Percentiles rank a stretch among this genome's conserved stretches.
Evolutionary conservation across 2,797 vertebrate genomes (phyloP).

Genomic region (Eospalax fontanierii): DNA sequence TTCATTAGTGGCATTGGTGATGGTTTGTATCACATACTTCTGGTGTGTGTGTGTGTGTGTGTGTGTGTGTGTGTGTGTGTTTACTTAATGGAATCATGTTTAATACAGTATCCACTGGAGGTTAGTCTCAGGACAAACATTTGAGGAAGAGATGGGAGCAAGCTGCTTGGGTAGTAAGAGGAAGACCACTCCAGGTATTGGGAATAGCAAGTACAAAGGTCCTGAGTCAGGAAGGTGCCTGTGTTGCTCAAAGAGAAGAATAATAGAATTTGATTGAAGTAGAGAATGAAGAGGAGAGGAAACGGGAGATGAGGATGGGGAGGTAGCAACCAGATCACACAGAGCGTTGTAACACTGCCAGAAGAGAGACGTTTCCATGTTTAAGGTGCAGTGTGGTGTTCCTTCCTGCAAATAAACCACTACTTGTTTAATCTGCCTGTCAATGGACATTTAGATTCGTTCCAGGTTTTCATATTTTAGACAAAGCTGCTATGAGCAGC

Average conservation of each 20-base stretch:
- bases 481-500: neutral
- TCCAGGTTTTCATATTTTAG: neutral
- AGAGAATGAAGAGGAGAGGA: neutral
- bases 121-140: neutral
- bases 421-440: neutral
- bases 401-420: neutral
- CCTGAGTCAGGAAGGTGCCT: neutral
- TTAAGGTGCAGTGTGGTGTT: neutral
- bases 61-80: neutral
- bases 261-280: neutral
- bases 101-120: too few species aligned
- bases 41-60: neutral
- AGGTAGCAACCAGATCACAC: neutral
- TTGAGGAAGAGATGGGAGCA: neutral
- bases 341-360: neutral
- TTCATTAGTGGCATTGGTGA: neutral
- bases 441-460: neutral
- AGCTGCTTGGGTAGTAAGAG: neutral
- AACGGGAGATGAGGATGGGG: neutral
- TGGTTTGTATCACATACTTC: neutral
- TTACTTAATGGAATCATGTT: neutral
- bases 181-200: neutral
- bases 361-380: neutral
- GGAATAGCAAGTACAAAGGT: constrained; percentile 15
- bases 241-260: neutral